phyloP scores from a whole-genome alignment of 2,888 invertebrate species.

The Agrochola circellaris region DNA sequence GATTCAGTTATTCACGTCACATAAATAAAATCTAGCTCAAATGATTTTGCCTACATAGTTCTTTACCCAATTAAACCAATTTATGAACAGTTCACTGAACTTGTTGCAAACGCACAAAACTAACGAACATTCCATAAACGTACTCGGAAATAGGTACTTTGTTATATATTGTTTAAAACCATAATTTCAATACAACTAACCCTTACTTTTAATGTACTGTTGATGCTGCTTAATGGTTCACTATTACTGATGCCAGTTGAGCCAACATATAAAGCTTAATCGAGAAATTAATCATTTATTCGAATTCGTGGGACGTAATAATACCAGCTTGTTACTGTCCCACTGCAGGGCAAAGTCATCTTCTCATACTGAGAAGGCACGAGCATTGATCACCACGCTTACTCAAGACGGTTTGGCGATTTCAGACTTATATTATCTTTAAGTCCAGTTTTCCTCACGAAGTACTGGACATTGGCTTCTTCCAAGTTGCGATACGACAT shows the following conservation, averaged over 20 bases:
- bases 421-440: neutral
- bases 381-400: neutral
- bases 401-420: neutral
- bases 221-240: neutral
- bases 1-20: neutral
- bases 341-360: neutral
- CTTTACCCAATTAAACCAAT: constrained; percentile 17
- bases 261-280: neutral
- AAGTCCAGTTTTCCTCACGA: neutral
- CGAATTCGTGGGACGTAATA: neutral
- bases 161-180: neutral
- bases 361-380: neutral
- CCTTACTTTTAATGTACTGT: neutral
- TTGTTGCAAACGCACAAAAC: neutral
- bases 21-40: neutral
- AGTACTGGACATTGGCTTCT: neutral
- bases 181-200: neutral
- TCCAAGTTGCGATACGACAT: neutral
- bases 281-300: neutral
- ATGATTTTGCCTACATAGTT: neutral
- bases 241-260: neutral
- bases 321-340: neutral
- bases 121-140: neutral
- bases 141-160: neutral
- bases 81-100: constrained; percentile 16